Base-by-base conservation (phyloP, 1,140 invertebrate genomes). In the Oncopodura yosiiana region DNA sequence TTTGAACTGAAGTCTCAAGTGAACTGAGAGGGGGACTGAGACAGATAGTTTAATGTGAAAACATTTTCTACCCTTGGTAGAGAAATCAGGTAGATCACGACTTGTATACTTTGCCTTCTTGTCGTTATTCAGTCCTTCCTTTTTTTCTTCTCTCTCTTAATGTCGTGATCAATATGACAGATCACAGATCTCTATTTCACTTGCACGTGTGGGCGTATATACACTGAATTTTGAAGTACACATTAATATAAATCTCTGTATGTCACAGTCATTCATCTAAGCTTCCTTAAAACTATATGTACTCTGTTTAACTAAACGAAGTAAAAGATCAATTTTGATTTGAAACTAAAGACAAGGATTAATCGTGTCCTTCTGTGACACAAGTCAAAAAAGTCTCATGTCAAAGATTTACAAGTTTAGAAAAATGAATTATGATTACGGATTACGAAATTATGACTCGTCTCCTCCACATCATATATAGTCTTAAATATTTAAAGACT, bases 141-240 rank as follows among this genome's bases (percentile, higher is more conserved):
- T 49, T 54, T 46, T n/a, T n/a, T n/a, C n/a, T n/a, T n/a, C n/a
- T n/a, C n/a, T n/a, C n/a, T n/a, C n/a, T n/a, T n/a, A n/a, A n/a
- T n/a, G n/a, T n/a, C 53, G 53, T 56, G 53, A 56, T 46, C 49
- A 18, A 42, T 45, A 56, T 56, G 38, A n/a, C 19, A 56, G 53
- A 56, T 56, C 49, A 46, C n/a, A n/a, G n/a, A n/a, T n/a, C n/a
- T n/a, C n/a, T 49, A 46, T 56, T 46, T 36, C 24, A 39, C 21
- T 49, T 49, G 39, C 46, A 39, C 45, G 53, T 56, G 53, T 55
- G 53, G 53, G 53, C 48, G 53, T 45, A 56, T 36, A 30, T 26
- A 32, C 38, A 27, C 42, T 50, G n/a, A n/a, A n/a, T n/a, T n/a
- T n/a, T n/a, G n/a, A n/a, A n/a, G n/a, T n/a, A n/a, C n/a, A n/a